phyloP scores from a whole-genome alignment of 2,113 vertebrate species.

The Telmatochromis bifrenatus region DNA sequence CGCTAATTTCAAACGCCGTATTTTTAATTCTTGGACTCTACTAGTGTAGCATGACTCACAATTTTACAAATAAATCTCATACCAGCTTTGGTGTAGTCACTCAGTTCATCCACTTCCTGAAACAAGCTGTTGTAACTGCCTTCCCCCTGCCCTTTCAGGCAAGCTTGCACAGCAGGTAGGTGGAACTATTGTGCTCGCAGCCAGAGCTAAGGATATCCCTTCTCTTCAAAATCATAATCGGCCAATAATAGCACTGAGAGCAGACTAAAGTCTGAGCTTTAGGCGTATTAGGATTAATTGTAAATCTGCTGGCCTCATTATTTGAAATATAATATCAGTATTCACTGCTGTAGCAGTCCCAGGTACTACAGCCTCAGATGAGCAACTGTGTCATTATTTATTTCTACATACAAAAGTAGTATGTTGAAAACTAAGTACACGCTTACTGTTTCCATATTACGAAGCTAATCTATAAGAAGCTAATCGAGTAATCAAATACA shows the following conservation, averaged over 20 bases:
- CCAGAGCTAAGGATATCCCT: background rate
- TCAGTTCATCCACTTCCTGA: background rate
- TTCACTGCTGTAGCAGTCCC: background rate
- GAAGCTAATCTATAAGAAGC: background rate
- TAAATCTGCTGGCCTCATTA: background rate
- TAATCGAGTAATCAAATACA: background rate
- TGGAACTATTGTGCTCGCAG: background rate
- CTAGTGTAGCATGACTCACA: background rate
- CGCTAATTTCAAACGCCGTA: rapidly evolving
- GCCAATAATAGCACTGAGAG: background rate
- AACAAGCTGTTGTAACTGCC: background rate
- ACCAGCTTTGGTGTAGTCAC: background rate
- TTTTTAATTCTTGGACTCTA: background rate
- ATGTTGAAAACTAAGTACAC: background rate
- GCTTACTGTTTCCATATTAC: background rate
- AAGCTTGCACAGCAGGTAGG: background rate
- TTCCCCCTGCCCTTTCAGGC: background rate
- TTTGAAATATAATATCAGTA: background rate
- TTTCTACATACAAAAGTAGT: background rate
- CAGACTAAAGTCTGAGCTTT: background rate
- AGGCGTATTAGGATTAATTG: background rate
- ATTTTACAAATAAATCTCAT: background rate
- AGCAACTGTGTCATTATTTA: background rate
- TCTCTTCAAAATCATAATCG: background rate
- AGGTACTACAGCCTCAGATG: background rate